A percentile compares a stretch with the other conserved stretches of the same genome.
These are phyloP conservation scores for Mormyrops attenuatus DNA, from an alignment of 2,797 vertebrate genomes.

Conservation along the genomic window DNA sequence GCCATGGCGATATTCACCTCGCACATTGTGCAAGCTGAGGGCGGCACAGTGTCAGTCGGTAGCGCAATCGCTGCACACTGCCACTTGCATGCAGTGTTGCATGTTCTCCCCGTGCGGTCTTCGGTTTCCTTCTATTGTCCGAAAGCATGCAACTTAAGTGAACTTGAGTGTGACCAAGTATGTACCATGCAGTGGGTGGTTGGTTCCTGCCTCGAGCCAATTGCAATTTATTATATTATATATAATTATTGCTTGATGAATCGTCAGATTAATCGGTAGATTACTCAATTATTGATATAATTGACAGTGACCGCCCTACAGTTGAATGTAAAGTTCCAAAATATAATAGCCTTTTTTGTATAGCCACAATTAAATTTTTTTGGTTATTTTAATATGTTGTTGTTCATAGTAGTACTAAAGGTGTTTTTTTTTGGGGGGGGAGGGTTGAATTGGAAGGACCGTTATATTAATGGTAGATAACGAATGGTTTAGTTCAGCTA, in stretches of 20 bases:
- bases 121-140: neutral
- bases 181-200: neutral
- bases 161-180: neutral
- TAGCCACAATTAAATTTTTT: neutral
- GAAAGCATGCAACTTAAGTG: neutral
- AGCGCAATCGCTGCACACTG: neutral
- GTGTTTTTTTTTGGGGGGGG: neutral
- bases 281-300: neutral
- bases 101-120: neutral
- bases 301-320: neutral
- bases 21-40: neutral
- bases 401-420: neutral
- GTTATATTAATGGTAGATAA: neutral
- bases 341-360: neutral
- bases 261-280: neutral
- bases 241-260: neutral
- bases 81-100: neutral
- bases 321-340: neutral
- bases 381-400: neutral
- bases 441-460: neutral
- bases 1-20: neutral
- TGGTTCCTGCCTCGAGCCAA: neutral
- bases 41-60: neutral
- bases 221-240: neutral
- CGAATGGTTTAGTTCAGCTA: neutral